phyloP scores from a whole-genome alignment of 2,888 invertebrate genomes.

The Drosophila paranaensis region DNA sequence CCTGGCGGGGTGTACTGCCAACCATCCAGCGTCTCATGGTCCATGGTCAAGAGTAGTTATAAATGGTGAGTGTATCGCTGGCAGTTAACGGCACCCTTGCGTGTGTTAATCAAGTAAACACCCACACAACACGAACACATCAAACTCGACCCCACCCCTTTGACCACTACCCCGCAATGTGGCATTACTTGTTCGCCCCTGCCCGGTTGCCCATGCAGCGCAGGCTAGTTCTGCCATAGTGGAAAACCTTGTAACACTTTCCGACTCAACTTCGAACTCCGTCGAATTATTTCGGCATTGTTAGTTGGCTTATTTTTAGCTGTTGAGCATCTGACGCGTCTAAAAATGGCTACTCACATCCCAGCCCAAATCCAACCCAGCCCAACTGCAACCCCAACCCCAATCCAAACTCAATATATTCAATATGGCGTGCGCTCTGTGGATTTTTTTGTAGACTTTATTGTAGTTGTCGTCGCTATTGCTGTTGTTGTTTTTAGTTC shows the following conservation, averaged over 20 bases:
- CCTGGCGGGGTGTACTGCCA: slow-evolving; percentile 45
- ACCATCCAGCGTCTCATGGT: slow-evolving; percentile 37
- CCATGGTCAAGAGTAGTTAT: slow-evolving; percentile 47
- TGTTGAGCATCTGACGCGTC: slow-evolving; percentile 44
- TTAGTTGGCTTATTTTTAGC: slow-evolving; percentile 70
- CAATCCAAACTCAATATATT: slow-evolving; percentile 42
- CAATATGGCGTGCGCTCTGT: slow-evolving; percentile 63
- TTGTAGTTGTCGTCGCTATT: slow-evolving; percentile 28
- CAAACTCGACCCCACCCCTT: neutral
- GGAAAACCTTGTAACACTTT: slow-evolving; percentile 78
- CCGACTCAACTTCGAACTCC: slow-evolving; percentile 43
- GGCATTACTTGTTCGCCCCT: slow-evolving; percentile 9
- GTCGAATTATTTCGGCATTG: slow-evolving; percentile 52
- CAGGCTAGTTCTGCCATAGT: slow-evolving; percentile 58
- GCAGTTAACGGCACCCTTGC: slow-evolving; percentile 52
- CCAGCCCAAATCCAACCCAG: slow-evolving; percentile 14
- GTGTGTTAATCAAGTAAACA: slow-evolving; percentile 66
- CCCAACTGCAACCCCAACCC: slow-evolving; percentile 22
- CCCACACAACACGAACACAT: slow-evolving; percentile 41
- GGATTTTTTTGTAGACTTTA: slow-evolving; percentile 44
- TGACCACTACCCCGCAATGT: neutral
- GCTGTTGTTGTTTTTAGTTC: slow-evolving; percentile 26
- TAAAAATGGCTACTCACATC: slow-evolving; percentile 74
- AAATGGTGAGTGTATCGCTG: slow-evolving; percentile 31
- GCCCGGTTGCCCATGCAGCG: slow-evolving; percentile 32